Evolutionary conservation across 1,140 invertebrate species (phyloP), one percentile per base, ranked within the genome.

Genomic region (Metopolophium dirhodum): DNA sequence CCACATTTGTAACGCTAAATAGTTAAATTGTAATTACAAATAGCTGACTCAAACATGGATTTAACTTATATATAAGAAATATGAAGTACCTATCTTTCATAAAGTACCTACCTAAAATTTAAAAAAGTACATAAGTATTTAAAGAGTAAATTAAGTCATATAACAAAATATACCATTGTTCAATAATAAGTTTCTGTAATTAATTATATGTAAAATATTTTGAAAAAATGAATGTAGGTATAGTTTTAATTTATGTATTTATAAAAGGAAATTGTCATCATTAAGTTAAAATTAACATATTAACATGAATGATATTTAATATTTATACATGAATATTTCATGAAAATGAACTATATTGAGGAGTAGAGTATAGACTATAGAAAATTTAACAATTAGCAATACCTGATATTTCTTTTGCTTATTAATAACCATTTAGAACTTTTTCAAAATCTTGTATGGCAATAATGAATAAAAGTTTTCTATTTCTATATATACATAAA

Each of bases 1-100:
- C 54, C 26, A 90, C 30, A 61, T 90, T 68, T 45, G 22, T 90
- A 90, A 88, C 87, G 87, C 87, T 54, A 7, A 57, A 89, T 89
- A 57, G 20, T 37, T n/a, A 37, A 61, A 68, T 68, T 68, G 0
- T 22, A 45, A 68, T 41, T n/a, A 90, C 54, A 61, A 90, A 68
- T 35, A 45, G 41, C 54, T 45, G 54, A 90, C 54, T 90, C 37
- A 90, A 68, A 68, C 4, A 8, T 90, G 23, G 54, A 88, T 18
- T 61, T 61, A 68, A 88, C 7, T 61, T n/a, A 68, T 45, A 45
- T 90, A n/a, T 30, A 37, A 54, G 7, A 22, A 54, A 89, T 54
- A 22, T 47, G 2, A 11, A 86, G 23, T 45, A 83, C 26, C 35
- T 45, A 83, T 41, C 35, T 26, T 83, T 37, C n/a, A 83, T 82